Evolutionary conservation across 2,113 vertebrate species (phyloP).

Genomic region (Mobula hypostoma): DNA sequence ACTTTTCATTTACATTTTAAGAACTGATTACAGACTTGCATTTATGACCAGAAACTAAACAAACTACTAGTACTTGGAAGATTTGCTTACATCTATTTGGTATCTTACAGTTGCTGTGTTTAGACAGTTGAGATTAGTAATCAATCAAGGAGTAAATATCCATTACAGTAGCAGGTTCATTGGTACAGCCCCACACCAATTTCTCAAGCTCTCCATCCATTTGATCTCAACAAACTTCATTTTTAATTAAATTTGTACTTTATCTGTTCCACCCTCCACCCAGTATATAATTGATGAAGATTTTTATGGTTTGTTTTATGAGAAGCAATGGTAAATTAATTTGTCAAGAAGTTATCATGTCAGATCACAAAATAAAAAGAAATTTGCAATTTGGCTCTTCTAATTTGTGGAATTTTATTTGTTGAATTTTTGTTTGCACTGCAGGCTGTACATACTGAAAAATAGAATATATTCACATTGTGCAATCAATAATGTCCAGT

Average conservation of each 20-base stretch:
- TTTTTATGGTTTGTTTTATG: conserved; percentile 10
- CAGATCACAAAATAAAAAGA: background rate
- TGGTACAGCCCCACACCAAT: background rate
- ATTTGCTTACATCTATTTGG: no score
- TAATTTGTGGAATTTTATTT: background rate
- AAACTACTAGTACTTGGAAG: no score
- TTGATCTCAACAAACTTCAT: background rate
- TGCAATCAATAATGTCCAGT: background rate
- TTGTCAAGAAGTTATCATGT: background rate
- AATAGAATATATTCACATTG: background rate
- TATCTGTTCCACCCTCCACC: background rate
- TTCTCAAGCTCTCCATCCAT: background rate
- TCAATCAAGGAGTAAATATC: no score
- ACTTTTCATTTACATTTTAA: no score
- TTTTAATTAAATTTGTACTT: background rate
- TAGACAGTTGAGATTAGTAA: no score
- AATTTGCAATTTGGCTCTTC: background rate
- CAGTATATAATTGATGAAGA: background rate
- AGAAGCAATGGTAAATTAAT: background rate
- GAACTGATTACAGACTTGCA: no score
- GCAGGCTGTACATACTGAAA: background rate
- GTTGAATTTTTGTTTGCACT: background rate
- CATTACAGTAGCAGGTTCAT: background rate
- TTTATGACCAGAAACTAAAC: no score
- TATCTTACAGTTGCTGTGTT: no score